Evolutionary conservation across 2,888 invertebrate species (phyloP).

Genomic region (Lapara coniferarum): DNA sequence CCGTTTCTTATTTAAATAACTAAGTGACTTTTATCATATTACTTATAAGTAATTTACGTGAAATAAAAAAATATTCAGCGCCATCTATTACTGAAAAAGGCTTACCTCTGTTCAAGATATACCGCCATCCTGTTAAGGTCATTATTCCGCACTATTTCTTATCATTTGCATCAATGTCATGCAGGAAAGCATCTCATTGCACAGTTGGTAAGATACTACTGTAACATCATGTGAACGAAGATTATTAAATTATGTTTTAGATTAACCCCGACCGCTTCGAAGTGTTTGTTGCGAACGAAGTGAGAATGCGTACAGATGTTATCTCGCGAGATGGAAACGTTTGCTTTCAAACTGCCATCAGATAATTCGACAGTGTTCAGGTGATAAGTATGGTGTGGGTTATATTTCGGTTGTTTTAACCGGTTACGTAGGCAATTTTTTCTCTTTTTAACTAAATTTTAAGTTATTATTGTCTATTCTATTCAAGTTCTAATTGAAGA

Average conservation of each 20-base stretch:
- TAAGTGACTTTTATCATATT: background rate
- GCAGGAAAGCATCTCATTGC: too few relatives aligned
- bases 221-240: background rate
- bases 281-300: constrained; percentile 7
- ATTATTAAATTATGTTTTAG: background rate
- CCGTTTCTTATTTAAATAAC: background rate
- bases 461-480: too few relatives aligned
- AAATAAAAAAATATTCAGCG: background rate
- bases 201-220: background rate
- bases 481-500: too few relatives aligned
- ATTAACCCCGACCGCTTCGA: constrained; percentile 3
- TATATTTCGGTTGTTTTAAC: too few relatives aligned
- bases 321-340: constrained; percentile 31
- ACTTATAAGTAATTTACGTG: background rate
- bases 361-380: constrained; percentile 42
- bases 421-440: too few relatives aligned
- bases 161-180: background rate
- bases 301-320: background rate
- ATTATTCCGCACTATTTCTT: constrained; percentile 42
- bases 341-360: constrained; percentile 37
- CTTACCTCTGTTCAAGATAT: constrained; percentile 68
- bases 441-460: too few relatives aligned
- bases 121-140: constrained; percentile 70
- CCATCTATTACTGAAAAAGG: constrained; percentile 16
- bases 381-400: constrained; percentile 48